phyloP scores from a whole-genome alignment of 2,888 invertebrate genomes.

The Drosophila paracracens region DNA sequence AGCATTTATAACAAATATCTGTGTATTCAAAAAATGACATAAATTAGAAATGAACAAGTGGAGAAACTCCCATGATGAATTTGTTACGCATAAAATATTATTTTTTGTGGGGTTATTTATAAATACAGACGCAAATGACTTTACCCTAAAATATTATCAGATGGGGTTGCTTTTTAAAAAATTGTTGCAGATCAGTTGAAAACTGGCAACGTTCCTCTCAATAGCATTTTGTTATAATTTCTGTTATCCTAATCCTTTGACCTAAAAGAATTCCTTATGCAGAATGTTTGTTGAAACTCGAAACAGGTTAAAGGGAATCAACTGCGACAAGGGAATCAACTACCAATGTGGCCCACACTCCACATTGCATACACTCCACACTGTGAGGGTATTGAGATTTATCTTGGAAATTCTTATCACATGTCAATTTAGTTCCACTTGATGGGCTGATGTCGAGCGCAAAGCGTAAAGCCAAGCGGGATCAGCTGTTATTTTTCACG shows the following conservation, averaged over 20 bases:
- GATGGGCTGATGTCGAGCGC: constrained; percentile 46
- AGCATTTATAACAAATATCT: neutral
- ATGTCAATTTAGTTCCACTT: constrained; percentile 76
- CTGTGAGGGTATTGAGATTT: constrained; percentile 48
- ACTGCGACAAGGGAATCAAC: constrained; percentile 1
- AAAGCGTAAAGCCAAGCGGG: constrained; percentile 55
- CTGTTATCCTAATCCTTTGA: constrained; percentile 17
- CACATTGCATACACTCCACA: constrained; percentile 12
- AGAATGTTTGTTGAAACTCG: neutral
- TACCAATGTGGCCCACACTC: neutral
- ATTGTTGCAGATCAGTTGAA: neutral
- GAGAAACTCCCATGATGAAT: constrained; percentile 45
- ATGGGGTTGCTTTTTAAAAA: constrained; percentile 3
- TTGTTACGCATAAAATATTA: constrained; percentile 18
- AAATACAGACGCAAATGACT: neutral
- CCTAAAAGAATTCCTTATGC: constrained; percentile 7
- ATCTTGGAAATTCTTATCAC: constrained; percentile 69
- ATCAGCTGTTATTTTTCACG: constrained; percentile 78
- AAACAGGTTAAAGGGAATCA: constrained; percentile 6
- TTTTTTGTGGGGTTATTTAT: constrained; percentile 26
- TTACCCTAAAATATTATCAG: constrained; percentile 7
- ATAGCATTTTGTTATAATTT: constrained; percentile 5
- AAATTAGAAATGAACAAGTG: constrained; percentile 33
- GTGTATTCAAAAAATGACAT: neutral
- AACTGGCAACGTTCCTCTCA: neutral